Conservation (phyloP, 2,797 vertebrate genomes). For the Liasis olivaceus region DNA sequence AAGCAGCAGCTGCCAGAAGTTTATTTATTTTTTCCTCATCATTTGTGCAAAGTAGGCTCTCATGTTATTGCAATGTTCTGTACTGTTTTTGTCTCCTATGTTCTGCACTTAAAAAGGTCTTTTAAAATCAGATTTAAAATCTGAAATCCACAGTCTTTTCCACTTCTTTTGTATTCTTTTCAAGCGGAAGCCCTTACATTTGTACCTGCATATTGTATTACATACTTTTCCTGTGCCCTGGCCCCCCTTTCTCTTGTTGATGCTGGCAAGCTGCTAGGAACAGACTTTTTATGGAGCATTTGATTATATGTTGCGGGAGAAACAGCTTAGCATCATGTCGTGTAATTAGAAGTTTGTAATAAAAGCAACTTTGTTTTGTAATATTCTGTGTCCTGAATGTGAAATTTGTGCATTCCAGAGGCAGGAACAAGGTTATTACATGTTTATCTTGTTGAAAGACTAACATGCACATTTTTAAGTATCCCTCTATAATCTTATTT, state of each 20-base stretch:
- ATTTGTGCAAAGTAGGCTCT: neutral
- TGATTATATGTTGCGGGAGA: conserved; percentile 65
- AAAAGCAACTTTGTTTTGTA: conserved; percentile 66
- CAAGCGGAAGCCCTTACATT: conserved; percentile 46
- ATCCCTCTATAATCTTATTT: neutral
- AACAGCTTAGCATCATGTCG: conserved; percentile 60
- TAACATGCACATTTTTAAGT: neutral
- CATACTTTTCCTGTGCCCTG: neutral
- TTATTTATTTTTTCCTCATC: neutral
- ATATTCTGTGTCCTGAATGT: conserved; percentile 64
- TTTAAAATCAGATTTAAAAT: conserved; percentile 51
- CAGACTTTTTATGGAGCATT: conserved; percentile 60
- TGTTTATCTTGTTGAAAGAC: neutral
- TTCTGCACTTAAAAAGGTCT: conserved; percentile 51
- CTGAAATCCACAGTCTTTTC: conserved; percentile 35
- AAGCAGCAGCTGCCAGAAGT: conserved; percentile 38
- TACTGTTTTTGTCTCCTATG: conserved; percentile 24
- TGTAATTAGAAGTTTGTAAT: conserved; percentile 68
- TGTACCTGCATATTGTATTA: conserved; percentile 60
- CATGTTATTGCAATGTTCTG: conserved; percentile 30
- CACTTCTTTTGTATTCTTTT: conserved; percentile 37
- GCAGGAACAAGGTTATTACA: conserved; percentile 10
- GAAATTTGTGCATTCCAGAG: conserved; percentile 57
- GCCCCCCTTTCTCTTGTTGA: neutral
- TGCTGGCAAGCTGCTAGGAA: conserved; percentile 54